Evolutionary conservation across 2,888 invertebrate species (phyloP), one percentile per base, ranked within the genome.

Genomic region (Calephelis perditalis): DNA sequence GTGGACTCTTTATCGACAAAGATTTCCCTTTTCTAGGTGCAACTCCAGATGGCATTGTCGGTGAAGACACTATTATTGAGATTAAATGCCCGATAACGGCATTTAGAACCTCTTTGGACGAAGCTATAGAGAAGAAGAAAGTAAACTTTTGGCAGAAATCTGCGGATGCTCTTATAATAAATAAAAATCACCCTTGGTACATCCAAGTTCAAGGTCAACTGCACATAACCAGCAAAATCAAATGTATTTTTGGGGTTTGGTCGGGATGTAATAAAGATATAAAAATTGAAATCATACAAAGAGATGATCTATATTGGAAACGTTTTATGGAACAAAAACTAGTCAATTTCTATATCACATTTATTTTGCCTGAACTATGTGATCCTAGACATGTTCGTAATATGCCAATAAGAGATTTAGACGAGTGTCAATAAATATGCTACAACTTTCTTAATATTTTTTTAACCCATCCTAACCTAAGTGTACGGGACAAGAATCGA

Each of bases 51-150:
- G 65, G 67, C n/a, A 55, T 67, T 7, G 26, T 65, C n/a, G 62
- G 62, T 43, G 43, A 63, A 44, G 64, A 68, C 10, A 65, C 63
- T 12, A 57, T 67, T n/a, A 61, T 68, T 1, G 68, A 70, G 66
- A 49, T 69, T 3, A 69, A 65, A 52, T 67, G 67, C 57, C 67
- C 67, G 26, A 56, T 67, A 49, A 60, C 61, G 40, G 64, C 63
- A 40, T 55, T n/a, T 12, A 64, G 64, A 63, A 62, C 12, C 12
- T 58, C 57, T 10, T 40, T 66, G 8, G 43, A 52, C 15, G 55
- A 59, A 54, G 57, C 63, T n/a, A 64, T 63, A 55, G 26, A 60
- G 56, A 35, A 57, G 35, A 63, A 62, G 12, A 61, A 64, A 61
- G 60, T 61, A 37, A 44, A 44, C 44, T 44, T 44, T 44, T 44